Conservation (phyloP, 2,888 invertebrate genomes). For the Spicauda simplicius region DNA sequence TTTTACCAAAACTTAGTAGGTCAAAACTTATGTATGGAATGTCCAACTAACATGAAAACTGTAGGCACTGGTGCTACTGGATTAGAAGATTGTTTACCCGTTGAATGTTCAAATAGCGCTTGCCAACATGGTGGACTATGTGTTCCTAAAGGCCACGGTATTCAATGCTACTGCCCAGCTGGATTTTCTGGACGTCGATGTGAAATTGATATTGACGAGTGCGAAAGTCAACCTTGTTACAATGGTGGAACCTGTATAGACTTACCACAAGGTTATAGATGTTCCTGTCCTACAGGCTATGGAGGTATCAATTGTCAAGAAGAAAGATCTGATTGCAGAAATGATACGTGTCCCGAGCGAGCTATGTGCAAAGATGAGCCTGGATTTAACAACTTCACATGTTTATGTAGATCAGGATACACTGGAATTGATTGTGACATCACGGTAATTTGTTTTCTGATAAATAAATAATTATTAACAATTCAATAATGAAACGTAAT, state of each 20-base stretch:
- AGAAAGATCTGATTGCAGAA: slow-evolving; percentile 94
- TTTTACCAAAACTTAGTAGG: slow-evolving; percentile 95
- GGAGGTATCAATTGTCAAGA: slow-evolving; percentile 98
- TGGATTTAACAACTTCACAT: slow-evolving; percentile 94
- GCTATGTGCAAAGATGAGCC: slow-evolving; percentile 99
- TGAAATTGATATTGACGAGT: slow-evolving; percentile 97
- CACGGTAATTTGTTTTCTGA: slow-evolving; percentile 84
- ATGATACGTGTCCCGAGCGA: slow-evolving; percentile 96
- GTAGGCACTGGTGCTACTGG: slow-evolving; percentile 91
- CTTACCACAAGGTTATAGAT: slow-evolving; percentile 95
- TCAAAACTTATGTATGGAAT: slow-evolving; percentile 94
- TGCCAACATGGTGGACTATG: slow-evolving; percentile 97
- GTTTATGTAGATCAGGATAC: slow-evolving; percentile 97
- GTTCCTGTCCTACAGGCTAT: slow-evolving; percentile 94
- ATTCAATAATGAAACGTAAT: background rate
- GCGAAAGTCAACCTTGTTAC: slow-evolving; percentile 96
- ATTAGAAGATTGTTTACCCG: slow-evolving; percentile 93
- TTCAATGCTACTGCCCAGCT: slow-evolving; percentile 97
- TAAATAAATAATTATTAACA: background rate
- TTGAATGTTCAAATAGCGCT: slow-evolving; percentile 94
- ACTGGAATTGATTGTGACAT: slow-evolving; percentile 96
- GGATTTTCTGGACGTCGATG: slow-evolving; percentile 97
- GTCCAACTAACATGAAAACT: slow-evolving; percentile 96
- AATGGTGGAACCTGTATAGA: slow-evolving; percentile 97
- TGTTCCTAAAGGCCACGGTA: slow-evolving; percentile 93